Conservation (phyloP, 2,888 invertebrate genomes). For the Rhagium mordax region DNA sequence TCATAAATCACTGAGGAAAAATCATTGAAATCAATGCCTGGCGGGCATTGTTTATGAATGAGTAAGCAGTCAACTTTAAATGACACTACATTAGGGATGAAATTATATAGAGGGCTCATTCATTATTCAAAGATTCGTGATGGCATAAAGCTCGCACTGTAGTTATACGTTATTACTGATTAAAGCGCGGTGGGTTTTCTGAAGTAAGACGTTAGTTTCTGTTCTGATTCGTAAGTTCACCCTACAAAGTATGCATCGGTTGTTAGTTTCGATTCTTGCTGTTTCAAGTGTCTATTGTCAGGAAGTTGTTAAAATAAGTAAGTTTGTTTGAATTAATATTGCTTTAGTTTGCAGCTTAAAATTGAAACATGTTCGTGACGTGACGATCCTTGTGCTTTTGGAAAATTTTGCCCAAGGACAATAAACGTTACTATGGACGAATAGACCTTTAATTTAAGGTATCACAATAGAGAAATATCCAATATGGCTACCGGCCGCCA, state of each 20-base stretch:
- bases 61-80: constrained; percentile 34
- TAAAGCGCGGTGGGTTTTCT: neutral
- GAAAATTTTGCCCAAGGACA: too few species aligned
- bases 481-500: too few species aligned
- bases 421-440: too few species aligned
- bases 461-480: too few species aligned
- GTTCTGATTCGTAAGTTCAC: constrained; percentile 7
- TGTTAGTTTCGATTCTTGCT: neutral
- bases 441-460: too few species aligned
- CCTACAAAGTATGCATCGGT: constrained; percentile 10
- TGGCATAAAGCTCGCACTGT: constrained; percentile 30
- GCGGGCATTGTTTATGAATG: constrained; percentile 49
- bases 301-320: constrained; percentile 41
- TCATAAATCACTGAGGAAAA: constrained; percentile 49
- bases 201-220: constrained; percentile 19
- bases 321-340: constrained; percentile 14
- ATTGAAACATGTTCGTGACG: too few species aligned
- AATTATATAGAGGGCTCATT: constrained; percentile 47
- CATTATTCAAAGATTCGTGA: constrained; percentile 55
- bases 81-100: constrained; percentile 44
- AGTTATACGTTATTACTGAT: constrained; percentile 27
- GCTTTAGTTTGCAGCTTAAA: neutral
- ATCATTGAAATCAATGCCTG: constrained; percentile 51
- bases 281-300: neutral
- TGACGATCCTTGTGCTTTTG: too few species aligned